Conservation (phyloP, 2,113 vertebrate species). For the Nibea albiflora region DNA sequence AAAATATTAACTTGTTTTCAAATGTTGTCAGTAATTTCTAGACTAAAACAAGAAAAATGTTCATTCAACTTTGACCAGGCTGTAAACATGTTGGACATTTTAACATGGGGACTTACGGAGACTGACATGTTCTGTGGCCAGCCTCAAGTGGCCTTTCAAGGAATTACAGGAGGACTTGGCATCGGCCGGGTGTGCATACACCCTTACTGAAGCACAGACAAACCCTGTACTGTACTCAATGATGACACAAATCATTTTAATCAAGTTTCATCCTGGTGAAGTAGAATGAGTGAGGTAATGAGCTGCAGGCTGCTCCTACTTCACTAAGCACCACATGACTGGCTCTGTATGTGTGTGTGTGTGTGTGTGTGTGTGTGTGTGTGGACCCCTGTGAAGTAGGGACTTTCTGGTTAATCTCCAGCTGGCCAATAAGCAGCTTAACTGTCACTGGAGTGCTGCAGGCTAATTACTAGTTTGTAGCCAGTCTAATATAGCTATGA, state of each 20-base stretch:
- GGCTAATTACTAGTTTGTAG: constrained; percentile 64
- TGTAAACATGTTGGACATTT: too few relatives aligned
- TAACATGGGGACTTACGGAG: too few relatives aligned
- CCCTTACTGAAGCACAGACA: background rate
- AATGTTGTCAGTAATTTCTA: too few relatives aligned
- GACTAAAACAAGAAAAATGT: too few relatives aligned
- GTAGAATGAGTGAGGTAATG: constrained; percentile 31
- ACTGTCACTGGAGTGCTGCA: constrained; percentile 75
- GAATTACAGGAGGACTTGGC: too few relatives aligned
- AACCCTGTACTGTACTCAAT: background rate
- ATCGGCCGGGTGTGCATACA: too few relatives aligned
- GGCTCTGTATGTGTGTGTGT: constrained; percentile 10
- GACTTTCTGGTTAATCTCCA: constrained; percentile 82
- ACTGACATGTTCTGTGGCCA: too few relatives aligned
- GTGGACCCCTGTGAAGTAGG: constrained; percentile 66
- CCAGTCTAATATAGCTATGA: constrained; percentile 35
- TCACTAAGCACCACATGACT: constrained; percentile 57
- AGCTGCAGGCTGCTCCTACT: constrained; percentile 51
- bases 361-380: constrained; percentile 28
- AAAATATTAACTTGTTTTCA: too few relatives aligned
- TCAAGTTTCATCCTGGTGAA: constrained; percentile 18
- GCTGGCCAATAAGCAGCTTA: constrained; percentile 84
- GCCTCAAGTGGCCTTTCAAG: too few relatives aligned
- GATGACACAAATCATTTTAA: constrained; percentile 14
- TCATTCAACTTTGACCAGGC: too few relatives aligned